Evolutionary conservation across 2,888 invertebrate genomes (phyloP).

Genomic region (Clepsis dumicolana): DNA sequence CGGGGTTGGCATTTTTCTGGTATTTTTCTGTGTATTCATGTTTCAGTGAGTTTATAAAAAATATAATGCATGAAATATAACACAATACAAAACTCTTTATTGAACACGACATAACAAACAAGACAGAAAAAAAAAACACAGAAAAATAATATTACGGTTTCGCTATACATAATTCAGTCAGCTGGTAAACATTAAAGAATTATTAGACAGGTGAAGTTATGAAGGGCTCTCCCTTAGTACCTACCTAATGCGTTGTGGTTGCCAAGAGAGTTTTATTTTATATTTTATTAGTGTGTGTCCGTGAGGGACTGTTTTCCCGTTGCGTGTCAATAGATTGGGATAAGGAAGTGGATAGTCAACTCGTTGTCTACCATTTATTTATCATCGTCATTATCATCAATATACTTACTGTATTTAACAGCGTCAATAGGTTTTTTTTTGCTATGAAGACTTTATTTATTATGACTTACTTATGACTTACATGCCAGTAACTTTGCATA

Average conservation of each 20-base stretch:
- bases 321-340: neutral
- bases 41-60: too few relatives aligned
- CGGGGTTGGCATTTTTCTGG: too few relatives aligned
- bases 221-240: neutral
- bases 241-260: neutral
- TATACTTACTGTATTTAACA: too few relatives aligned
- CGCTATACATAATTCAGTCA: slow-evolving; percentile 1
- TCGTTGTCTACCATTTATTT: neutral
- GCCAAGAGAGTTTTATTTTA: slow-evolving; percentile 2
- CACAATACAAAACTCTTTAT: too few relatives aligned
- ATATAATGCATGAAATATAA: too few relatives aligned
- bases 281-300: neutral
- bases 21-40: too few relatives aligned
- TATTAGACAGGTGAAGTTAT: slow-evolving; percentile 7
- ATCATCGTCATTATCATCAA: neutral
- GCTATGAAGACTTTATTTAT: too few relatives aligned
- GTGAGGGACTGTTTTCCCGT: neutral
- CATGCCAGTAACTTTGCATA: too few relatives aligned
- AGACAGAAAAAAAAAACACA: too few relatives aligned
- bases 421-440: too few relatives aligned
- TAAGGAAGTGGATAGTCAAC: neutral
- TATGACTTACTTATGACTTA: too few relatives aligned
- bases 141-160: neutral
- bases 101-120: too few relatives aligned
- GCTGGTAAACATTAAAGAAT: neutral